Evolutionary conservation across 2,888 invertebrate species (phyloP), one percentile per base, ranked within the genome.

Genomic region (Synergus laeviventris): DNA sequence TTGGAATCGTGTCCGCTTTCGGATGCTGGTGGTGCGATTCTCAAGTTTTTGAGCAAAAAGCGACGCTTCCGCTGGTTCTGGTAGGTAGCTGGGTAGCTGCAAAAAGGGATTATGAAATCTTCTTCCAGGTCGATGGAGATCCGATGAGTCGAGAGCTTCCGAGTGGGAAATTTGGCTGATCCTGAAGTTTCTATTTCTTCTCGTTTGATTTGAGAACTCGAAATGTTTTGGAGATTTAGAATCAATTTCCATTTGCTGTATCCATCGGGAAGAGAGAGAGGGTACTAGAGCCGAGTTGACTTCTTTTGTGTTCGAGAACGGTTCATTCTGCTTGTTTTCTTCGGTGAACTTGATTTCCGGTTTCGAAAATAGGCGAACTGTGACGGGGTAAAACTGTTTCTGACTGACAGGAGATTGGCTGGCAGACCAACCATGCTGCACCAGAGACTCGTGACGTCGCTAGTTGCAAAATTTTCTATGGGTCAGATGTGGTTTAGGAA

Each of bases 381-480:
- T 70, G 49, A 70, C 70, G 31, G 36, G n/a, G n/a, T 14, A 70
- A 49, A 74, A 61, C 18, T 60, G 18, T 38, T 74, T 76, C 56
- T 49, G 39, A 74, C 31, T 39, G 36, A 70, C 59, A 36, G 64
- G 80, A 81, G 76, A 78, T 82, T 83, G 83, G 81, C 74, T 83
- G 81, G 54, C 75, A 76, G 81, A 64, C 81, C 83, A 84, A 82
- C 80, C 81, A 74, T 75, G 79, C 70, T 76, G 61, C 66, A 36
- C 74, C 81, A 74, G 79, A 78, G 79, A 79, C 76, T 81, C 76
- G 74, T 78, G 78, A 79, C 79, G 77, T 79, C 78, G 78, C 74
- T 73, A 45, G 75, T 77, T 74, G 76, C 1, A 70, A 70, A 70
- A 66, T 24, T 66, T 66, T 45, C 11, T 70, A 11, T 54, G 12